These are phyloP conservation scores for Melanotaenia nigrans DNA, from an alignment of 2,797 vertebrate species.

Conservation along the genomic window DNA sequence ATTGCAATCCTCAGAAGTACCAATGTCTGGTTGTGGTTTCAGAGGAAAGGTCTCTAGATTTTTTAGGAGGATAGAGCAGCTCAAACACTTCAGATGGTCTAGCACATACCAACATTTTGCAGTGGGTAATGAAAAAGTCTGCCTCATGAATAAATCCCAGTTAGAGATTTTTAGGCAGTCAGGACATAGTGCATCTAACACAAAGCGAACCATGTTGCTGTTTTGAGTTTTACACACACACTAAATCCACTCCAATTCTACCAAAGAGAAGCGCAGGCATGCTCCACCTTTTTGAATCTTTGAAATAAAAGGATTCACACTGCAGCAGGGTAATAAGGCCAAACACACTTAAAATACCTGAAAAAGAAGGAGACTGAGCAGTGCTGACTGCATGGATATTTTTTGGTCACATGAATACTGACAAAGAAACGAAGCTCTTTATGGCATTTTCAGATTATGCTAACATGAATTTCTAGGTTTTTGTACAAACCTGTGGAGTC, in stretches of 20 bases:
- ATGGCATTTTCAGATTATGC: background rate
- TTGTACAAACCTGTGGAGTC: background rate
- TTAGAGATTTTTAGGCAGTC: constrained; percentile 1
- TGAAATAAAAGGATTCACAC: background rate
- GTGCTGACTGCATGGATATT: background rate
- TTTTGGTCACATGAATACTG: too few relatives aligned
- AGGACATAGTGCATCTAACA: background rate
- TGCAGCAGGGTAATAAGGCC: background rate
- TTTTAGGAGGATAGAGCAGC: background rate
- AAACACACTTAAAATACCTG: background rate
- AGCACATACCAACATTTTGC: background rate
- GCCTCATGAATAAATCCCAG: constrained; percentile 4
- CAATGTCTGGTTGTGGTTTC: background rate
- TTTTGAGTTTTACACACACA: background rate
- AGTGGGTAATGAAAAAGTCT: background rate
- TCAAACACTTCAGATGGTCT: background rate
- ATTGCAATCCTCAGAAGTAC: background rate
- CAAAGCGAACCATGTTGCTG: background rate
- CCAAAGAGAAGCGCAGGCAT: background rate
- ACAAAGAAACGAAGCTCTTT: background rate
- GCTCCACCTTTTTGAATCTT: too few relatives aligned
- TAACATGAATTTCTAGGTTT: background rate
- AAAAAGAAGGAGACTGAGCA: background rate
- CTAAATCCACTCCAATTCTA: background rate
- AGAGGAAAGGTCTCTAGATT: background rate